A percentile compares a stretch with the other conserved stretches of the same genome.
phyloP scores from a whole-genome alignment of 2,797 vertebrate genomes.

The Sylvilagus floridanus region DNA sequence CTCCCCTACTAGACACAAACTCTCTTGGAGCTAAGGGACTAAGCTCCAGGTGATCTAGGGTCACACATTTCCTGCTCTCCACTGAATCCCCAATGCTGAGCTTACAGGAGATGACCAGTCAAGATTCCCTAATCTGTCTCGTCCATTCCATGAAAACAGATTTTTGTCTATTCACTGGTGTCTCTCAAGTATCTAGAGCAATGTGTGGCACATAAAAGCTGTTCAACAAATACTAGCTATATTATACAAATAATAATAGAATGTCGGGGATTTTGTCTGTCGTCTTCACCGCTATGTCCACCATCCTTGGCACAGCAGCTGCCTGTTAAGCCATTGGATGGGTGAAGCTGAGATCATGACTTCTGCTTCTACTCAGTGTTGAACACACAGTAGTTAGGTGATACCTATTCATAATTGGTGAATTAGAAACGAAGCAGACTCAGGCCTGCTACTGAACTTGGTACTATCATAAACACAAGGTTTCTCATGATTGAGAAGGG shows the following conservation, averaged over 20 bases:
- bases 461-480: conserved; percentile 32
- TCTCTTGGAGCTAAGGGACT: neutral
- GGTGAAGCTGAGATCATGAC: neutral
- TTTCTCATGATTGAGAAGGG: neutral
- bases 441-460: conserved; percentile 35
- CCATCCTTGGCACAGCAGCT: neutral
- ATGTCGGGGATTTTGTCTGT: conserved; percentile 44
- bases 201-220: neutral
- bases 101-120: neutral
- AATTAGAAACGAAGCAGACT: conserved; percentile 3
- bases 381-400: neutral
- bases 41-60: conserved; percentile 33
- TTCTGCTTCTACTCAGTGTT: conserved; percentile 1
- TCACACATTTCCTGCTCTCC: neutral
- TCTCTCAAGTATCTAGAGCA: neutral
- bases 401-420: conserved; percentile 38
- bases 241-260: neutral
- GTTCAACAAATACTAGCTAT: conserved; percentile 40
- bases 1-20: conserved; percentile 17
- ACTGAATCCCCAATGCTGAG: neutral
- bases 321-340: conserved; percentile 40
- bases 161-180: conserved; percentile 24
- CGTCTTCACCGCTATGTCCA: neutral
- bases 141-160: neutral
- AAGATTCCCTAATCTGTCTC: conserved; percentile 17